Conservation (phyloP, 1,140 invertebrate species). For the Pissodes strobi region DNA sequence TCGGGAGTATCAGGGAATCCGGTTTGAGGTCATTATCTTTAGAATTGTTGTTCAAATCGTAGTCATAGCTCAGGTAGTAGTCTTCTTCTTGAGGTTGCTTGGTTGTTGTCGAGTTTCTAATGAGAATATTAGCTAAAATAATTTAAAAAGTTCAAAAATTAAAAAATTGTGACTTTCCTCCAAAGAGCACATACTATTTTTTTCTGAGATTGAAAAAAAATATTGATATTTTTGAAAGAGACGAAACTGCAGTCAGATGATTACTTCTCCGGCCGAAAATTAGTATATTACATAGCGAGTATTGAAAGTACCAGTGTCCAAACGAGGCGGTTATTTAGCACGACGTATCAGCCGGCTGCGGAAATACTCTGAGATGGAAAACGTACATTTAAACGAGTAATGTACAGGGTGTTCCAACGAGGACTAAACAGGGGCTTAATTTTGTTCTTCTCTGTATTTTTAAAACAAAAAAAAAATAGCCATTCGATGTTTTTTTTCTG, state of each 20-base stretch:
- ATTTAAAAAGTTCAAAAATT: background rate
- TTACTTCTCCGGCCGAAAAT: background rate
- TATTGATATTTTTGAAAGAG: background rate
- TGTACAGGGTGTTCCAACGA: too few relatives aligned
- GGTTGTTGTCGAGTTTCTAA: slow-evolving; percentile 36
- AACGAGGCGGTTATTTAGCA: background rate
- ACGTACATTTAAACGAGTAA: too few relatives aligned
- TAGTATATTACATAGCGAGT: too few relatives aligned
- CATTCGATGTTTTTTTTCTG: too few relatives aligned
- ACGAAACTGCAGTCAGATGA: background rate
- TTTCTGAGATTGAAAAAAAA: background rate
- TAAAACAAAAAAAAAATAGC: too few relatives aligned
- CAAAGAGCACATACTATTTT: background rate
- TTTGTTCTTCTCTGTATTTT: too few relatives aligned
- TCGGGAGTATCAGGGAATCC: slow-evolving; percentile 52
- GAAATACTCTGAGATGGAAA: too few relatives aligned
- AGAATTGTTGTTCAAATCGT: slow-evolving; percentile 49
- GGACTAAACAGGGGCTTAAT: too few relatives aligned
- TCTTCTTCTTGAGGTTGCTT: slow-evolving; percentile 36
- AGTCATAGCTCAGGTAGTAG: slow-evolving; percentile 47
- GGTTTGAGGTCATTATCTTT: slow-evolving; percentile 25
- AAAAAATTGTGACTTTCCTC: background rate
- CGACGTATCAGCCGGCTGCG: too few relatives aligned
- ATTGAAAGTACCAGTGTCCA: background rate
- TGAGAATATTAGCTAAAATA: slow-evolving; percentile 12